These are phyloP conservation scores for Dendropsophus ebraccatus DNA, from an alignment of 2,113 vertebrate genomes.

Conservation along the genomic window DNA sequence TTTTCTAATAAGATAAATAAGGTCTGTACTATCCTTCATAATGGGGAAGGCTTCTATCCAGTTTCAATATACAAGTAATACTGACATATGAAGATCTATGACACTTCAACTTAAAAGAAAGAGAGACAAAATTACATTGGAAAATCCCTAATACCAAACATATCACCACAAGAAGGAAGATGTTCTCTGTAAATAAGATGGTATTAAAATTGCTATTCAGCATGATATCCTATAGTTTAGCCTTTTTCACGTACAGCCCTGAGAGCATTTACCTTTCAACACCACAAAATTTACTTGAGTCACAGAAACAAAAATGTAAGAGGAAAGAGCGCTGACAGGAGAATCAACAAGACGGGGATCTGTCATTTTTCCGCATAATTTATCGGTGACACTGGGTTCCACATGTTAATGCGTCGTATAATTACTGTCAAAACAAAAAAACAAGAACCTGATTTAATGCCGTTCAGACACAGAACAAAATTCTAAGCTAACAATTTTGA, in stretches of 20 bases:
- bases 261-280: conserved; percentile 47
- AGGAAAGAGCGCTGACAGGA: conserved; percentile 41
- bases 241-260: conserved; percentile 15
- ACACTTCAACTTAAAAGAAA: background rate
- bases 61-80: background rate
- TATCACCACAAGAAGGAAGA: background rate
- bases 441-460: conserved; percentile 54
- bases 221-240: background rate
- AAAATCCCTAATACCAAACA: conserved; percentile 22
- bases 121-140: conserved; percentile 13
- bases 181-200: background rate
- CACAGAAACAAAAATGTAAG: conserved; percentile 12
- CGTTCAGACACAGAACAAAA: conserved; percentile 30
- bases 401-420: conserved; percentile 56
- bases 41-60: background rate
- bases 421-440: conserved; percentile 59
- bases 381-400: conserved; percentile 53
- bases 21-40: background rate
- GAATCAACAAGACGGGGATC: conserved; percentile 46
- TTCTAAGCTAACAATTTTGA: conserved; percentile 53
- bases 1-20: background rate
- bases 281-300: conserved; percentile 51
- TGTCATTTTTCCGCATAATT: conserved; percentile 53
- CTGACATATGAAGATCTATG: background rate
- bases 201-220: conserved; percentile 2